These are phyloP conservation scores for Pomatorhinus ruficollis DNA, from an alignment of 2,113 vertebrate genomes.

Conservation along the genomic window DNA sequence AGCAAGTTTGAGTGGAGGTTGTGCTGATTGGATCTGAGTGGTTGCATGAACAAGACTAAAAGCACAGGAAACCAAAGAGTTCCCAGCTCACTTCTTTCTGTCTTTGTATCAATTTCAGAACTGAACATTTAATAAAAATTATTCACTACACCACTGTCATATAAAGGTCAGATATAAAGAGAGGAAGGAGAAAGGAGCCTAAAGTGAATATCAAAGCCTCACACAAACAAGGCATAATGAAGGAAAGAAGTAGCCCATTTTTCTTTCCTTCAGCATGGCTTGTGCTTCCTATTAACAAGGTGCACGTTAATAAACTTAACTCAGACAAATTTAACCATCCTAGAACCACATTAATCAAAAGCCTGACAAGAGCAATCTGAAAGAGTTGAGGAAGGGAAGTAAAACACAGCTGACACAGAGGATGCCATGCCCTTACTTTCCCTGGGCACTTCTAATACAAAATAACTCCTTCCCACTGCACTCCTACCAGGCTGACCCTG, in stretches of 20 bases:
- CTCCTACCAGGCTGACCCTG: not conserved
- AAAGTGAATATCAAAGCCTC: not conserved
- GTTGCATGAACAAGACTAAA: not conserved
- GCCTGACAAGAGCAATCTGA: slow-evolving; percentile 12
- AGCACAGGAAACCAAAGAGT: not conserved
- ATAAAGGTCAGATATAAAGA: not conserved
- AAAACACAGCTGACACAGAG: not conserved
- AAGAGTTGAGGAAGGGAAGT: slow-evolving; percentile 4
- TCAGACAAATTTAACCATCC: slow-evolving; percentile 7
- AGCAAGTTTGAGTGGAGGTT: not conserved
- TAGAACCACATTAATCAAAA: slow-evolving; percentile 21
- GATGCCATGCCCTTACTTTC: not conserved
- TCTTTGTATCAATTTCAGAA: not conserved
- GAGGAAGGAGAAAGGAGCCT: not conserved
- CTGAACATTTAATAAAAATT: not conserved
- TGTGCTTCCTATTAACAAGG: slow-evolving; percentile 10
- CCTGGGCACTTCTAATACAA: not conserved
- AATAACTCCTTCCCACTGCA: not conserved
- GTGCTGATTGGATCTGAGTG: not conserved
- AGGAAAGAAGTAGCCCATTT: slow-evolving; percentile 38
- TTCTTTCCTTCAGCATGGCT: slow-evolving; percentile 31
- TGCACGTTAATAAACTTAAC: not conserved
- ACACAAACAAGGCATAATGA: slow-evolving; percentile 22
- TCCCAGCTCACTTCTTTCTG: not conserved
- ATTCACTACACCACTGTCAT: not conserved